Base-by-base conservation (phyloP, 1,140 invertebrate species). In the Papilio glaucus region DNA sequence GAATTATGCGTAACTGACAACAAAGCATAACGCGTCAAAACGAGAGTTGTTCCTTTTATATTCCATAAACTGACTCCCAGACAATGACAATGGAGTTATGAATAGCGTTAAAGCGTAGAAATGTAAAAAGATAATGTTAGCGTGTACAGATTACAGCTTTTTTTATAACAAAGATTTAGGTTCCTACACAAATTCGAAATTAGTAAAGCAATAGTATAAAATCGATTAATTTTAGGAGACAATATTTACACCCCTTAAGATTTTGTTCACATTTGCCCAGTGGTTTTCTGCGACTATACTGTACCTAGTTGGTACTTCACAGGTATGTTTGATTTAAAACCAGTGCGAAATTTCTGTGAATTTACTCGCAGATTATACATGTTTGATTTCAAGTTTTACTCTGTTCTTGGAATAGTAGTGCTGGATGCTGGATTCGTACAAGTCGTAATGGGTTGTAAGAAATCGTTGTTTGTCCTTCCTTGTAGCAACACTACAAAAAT, bases 1-100 rank as follows among this genome's bases (percentile, higher is more conserved):
- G 78, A 82, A 86, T 88, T 85, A 85, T 81, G 77, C 77, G 84
- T 79, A 85, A 87, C 86, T 73, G 77, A 87, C 77, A 78, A 83
- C 75, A 79, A 82, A 76, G 79, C 73, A 63, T 74, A 77, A 79
- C 68, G 76, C 69, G 75, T 78, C 61, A 74, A 67, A 71, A 57
- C 21, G 13, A 39, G 24, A 26, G 41, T 53, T 21, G 21, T 26
- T 63, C 49, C 41, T n/a, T 75, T 71, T 61, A 45, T 69, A 12
- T 41, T 53, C 9, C 5, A 29, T 45, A 29, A 45, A 69, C 45
- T n/a, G 29, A 37, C 67, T 18, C 5, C 7, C 67, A 53, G 26
- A 69, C 67, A 69, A 69, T 53, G 15, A n/a, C 0, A 37, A 18
- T 49, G 45, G 0, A 9, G 10, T 69, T 49, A 18, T 69, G 26